These are phyloP conservation scores for Trachelus tabidus DNA, from an alignment of 2,888 invertebrate species.

Conservation along the genomic window DNA sequence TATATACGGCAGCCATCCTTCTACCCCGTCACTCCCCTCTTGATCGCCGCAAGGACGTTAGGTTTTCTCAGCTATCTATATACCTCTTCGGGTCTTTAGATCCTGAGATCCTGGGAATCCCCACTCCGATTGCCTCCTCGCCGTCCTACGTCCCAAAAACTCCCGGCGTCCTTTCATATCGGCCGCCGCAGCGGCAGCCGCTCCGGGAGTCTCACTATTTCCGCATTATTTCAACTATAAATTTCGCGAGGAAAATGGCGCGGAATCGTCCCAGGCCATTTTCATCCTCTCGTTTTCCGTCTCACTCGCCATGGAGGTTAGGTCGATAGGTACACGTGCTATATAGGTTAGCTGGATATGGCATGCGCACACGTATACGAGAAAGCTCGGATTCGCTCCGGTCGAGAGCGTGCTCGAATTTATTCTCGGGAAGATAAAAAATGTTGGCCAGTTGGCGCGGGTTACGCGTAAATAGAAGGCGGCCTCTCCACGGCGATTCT, in stretches of 20 bases:
- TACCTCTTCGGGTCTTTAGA: neutral
- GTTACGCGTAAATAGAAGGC: neutral
- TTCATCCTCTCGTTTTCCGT: constrained; percentile 4
- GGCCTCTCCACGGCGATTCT: neutral
- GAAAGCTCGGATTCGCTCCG: neutral
- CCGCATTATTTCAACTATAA: constrained; percentile 52
- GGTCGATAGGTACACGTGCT: neutral
- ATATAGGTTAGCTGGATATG: neutral
- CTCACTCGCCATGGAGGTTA: neutral
- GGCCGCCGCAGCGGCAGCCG: constrained; percentile 7
- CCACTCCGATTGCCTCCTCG: constrained; percentile 14
- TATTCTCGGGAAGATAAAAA: constrained; percentile 1
- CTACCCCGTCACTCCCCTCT: neutral
- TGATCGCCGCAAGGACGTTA: neutral
- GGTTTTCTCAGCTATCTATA: neutral
- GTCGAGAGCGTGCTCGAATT: neutral
- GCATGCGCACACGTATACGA: neutral
- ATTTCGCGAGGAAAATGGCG: constrained; percentile 45
- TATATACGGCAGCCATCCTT: neutral
- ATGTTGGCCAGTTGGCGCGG: constrained; percentile 2
- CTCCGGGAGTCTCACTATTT: constrained; percentile 44
- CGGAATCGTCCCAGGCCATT: constrained; percentile 34
- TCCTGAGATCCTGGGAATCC: neutral
- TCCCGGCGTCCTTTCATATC: constrained; percentile 25
- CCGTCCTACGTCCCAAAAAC: neutral